Base-by-base conservation (phyloP, 2,888 invertebrate species). In the Pelosia muscerda region DNA sequence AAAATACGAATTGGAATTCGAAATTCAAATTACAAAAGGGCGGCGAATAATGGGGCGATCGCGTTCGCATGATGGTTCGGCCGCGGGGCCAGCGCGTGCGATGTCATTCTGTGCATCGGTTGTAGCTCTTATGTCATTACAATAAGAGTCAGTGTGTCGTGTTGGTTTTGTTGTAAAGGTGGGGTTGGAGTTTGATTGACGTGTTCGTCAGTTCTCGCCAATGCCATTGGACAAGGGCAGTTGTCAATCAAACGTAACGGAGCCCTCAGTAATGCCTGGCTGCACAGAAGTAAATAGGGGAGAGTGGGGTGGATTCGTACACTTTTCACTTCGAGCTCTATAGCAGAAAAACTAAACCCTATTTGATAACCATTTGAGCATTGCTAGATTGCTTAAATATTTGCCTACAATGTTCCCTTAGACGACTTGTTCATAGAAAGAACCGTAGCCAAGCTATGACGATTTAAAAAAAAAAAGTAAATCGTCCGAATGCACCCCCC, bases 161-260 rank as follows among this genome's bases (percentile, higher is more conserved):
- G 71, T 80, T 73, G 74, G 70, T 81, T 75, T 83, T 78, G 76
- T 76, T 84, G 81, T 84, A 80, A 83, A 87, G 85, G 86, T 86
- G 85, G 88, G 88, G 85, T 87, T 86, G 84, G 85, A 82, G 88
- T 86, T 89, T 97, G 97, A 97, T 97, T 97, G 97, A 97, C 97
- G 96, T 96, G 95, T 95, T 96, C 96, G 97, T 97, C 97, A 96
- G 96, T 95, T 96, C 96, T 96, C 96, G 94, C 95, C 94, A 95
- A 96, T 95, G 96, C 96, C 96, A 97, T 97, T 97, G 97, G 97
- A 95, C 96, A 96, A 96, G 96, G 95, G 95, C 96, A 91, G 95
- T 96, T 97, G 97, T 97, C 97, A 97, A 97, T 97, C 97, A 97
- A 96, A 95, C 80, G 77, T 79, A 79, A 78, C 82, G 83, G 86